Conservation (phyloP, 2,113 vertebrate genomes). For the Rattus rattus region DNA sequence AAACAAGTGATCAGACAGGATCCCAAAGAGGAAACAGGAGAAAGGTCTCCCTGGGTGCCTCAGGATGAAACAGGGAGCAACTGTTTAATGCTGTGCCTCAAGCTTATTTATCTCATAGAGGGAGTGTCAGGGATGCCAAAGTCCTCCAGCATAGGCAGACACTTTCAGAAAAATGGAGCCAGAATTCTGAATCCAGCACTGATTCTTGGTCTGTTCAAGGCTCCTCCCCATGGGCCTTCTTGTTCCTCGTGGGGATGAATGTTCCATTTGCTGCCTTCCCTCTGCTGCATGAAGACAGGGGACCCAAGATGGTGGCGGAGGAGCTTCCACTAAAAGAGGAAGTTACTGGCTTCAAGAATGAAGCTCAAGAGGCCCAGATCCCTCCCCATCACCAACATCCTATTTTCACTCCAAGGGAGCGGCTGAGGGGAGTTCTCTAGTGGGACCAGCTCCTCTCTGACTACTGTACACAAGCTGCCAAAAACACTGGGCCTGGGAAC, state of each 20-base stretch:
- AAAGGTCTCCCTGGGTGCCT: neutral
- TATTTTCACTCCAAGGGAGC: constrained; percentile 67
- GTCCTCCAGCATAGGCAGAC: neutral
- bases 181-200: neutral
- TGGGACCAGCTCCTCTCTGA: constrained; percentile 65
- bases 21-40: neutral
- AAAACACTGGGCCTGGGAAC: constrained; percentile 80
- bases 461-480: constrained; percentile 67
- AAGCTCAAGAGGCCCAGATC: constrained; percentile 18
- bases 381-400: constrained; percentile 15
- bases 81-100: neutral
- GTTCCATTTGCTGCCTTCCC: neutral
- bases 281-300: neutral
- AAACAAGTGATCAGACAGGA: neutral
- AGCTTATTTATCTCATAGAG: neutral
- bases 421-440: constrained; percentile 2
- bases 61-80: neutral
- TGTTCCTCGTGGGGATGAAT: neutral
- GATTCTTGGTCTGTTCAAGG: neutral
- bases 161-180: constrained; percentile 10
- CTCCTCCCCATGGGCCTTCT: neutral
- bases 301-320: neutral
- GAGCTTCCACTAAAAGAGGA: neutral
- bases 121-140: neutral
- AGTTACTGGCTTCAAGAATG: constrained; percentile 15